Evolutionary conservation across 2,113 vertebrate genomes (phyloP).

Genomic region (Trichechus manatus): DNA sequence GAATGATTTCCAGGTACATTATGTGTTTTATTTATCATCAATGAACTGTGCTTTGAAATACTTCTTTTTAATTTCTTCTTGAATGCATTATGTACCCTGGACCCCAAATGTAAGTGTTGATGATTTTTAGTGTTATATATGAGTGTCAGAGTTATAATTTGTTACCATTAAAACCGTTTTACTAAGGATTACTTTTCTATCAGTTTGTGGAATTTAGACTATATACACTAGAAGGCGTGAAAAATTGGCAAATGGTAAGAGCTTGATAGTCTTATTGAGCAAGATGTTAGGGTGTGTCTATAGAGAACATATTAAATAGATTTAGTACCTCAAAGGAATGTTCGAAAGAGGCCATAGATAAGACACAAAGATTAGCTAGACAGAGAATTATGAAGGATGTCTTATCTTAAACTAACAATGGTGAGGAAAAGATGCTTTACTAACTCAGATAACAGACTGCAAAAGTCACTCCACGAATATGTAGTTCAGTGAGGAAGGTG

Average conservation of each 20-base stretch:
- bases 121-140: conserved; percentile 37
- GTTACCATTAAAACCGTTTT: conserved; percentile 81
- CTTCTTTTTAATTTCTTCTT: conserved; percentile 67
- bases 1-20: conserved; percentile 60
- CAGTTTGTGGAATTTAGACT: conserved; percentile 75
- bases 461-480: conserved; percentile 61
- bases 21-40: conserved; percentile 66
- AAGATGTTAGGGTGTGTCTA: conserved; percentile 65
- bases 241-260: conserved; percentile 73
- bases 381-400: conserved; percentile 54
- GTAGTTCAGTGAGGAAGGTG: conserved; percentile 15
- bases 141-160: conserved; percentile 68
- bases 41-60: conserved; percentile 60
- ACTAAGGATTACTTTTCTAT: conserved; percentile 80
- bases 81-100: conserved; percentile 38
- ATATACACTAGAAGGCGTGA: conserved; percentile 53
- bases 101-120: conserved; percentile 43
- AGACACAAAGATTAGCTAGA: conserved; percentile 75
- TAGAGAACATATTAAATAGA: conserved; percentile 71
- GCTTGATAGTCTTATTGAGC: conserved; percentile 66
- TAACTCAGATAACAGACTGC: conserved; percentile 61
- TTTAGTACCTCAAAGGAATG: conserved; percentile 81
- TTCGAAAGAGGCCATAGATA: conserved; percentile 75
- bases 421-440: neutral
- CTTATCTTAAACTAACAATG: conserved; percentile 62